Percentiles rank a stretch among this genome's conserved stretches.
phyloP scores from a whole-genome alignment of 2,888 invertebrate genomes.

The Dicycla oo region DNA sequence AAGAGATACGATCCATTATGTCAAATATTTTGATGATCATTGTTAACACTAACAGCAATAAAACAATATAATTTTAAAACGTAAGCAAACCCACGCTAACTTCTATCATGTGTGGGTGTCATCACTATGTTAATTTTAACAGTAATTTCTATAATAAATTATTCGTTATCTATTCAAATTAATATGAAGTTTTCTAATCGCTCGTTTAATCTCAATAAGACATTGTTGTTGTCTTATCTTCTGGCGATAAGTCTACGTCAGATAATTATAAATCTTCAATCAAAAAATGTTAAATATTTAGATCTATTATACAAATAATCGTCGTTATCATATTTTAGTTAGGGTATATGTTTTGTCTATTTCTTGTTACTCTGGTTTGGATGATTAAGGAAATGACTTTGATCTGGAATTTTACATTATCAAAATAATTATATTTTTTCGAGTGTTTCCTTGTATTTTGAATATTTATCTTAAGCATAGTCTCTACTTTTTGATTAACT shows the following conservation, averaged over 20 bases:
- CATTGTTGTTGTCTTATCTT: constrained; percentile 43
- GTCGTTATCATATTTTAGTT: not conserved
- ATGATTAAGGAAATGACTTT: constrained; percentile 4
- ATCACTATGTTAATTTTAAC: constrained; percentile 46
- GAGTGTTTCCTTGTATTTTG: not conserved
- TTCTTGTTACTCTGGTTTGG: not conserved
- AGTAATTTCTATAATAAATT: constrained; percentile 49
- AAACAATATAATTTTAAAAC: not conserved
- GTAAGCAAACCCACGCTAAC: constrained; percentile 11
- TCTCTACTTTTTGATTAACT: too few species aligned
- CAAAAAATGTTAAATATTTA: constrained; percentile 17
- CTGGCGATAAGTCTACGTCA: constrained; percentile 30
- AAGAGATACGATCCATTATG: not conserved
- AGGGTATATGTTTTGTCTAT: not conserved
- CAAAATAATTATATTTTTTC: not conserved
- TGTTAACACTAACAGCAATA: not conserved
- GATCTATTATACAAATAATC: constrained; percentile 13
- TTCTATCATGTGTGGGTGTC: constrained; percentile 27
- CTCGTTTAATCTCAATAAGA: constrained; percentile 51
- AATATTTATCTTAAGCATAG: not conserved
- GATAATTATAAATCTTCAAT: constrained; percentile 38
- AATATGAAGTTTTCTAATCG: constrained; percentile 59
- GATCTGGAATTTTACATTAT: not conserved
- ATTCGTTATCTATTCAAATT: constrained; percentile 57
- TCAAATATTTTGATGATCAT: not conserved